phyloP scores from a whole-genome alignment of 2,888 invertebrate species.

The Desoria tigrina region DNA sequence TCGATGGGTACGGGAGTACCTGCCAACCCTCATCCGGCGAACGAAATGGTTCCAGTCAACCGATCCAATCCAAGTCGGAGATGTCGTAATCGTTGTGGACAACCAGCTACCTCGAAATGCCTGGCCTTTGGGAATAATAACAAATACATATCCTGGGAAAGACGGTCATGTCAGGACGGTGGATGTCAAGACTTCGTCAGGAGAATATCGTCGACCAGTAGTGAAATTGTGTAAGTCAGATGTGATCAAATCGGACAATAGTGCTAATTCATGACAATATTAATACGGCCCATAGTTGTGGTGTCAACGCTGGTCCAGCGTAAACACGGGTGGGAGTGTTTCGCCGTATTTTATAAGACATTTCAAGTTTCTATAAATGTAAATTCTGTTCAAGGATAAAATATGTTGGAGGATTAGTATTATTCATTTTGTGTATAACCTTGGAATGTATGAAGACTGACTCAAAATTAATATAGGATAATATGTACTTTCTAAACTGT shows the following conservation, averaged over 20 bases:
- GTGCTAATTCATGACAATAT: too few relatives aligned
- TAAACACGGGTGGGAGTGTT: too few relatives aligned
- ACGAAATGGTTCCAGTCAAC: conserved; percentile 29
- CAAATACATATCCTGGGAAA: conserved; percentile 4
- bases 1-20: conserved; percentile 49
- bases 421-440: too few relatives aligned
- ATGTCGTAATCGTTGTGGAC: conserved; percentile 21
- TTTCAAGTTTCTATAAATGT: too few relatives aligned
- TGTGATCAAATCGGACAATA: not conserved
- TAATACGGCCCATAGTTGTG: too few relatives aligned
- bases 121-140: conserved; percentile 21
- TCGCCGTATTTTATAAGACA: too few relatives aligned
- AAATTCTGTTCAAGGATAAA: too few relatives aligned
- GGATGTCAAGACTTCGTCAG: conserved; percentile 10
- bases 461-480: too few relatives aligned
- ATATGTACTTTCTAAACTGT: too few relatives aligned
- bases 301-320: too few relatives aligned
- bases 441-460: too few relatives aligned
- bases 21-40: conserved; percentile 39
- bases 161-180: conserved; percentile 20
- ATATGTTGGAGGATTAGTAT: too few relatives aligned
- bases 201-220: conserved; percentile 21
- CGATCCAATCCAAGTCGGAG: conserved; percentile 5
- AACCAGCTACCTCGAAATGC: conserved; percentile 7
- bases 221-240: conserved; percentile 17